Base-by-base conservation (phyloP, 2,888 invertebrate genomes). In the Caradrina kadenii region DNA sequence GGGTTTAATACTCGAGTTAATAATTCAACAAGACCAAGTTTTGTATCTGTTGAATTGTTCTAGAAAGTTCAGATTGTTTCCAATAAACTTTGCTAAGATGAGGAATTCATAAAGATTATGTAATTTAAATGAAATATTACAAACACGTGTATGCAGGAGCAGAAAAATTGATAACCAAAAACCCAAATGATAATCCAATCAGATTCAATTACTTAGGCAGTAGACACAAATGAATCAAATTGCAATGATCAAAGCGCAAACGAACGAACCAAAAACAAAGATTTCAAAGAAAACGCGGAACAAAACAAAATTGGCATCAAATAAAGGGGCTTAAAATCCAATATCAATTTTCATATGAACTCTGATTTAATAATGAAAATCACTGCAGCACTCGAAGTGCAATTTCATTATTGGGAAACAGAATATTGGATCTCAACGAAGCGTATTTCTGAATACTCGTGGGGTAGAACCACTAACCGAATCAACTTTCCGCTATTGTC, bases 281-380 rank as follows among this genome's bases (percentile, higher is more conserved):
- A 65, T 67, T 59, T 64, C 19, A 69, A 70, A 71, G 53, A 55
- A 70, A 60, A 22, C 35, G 50, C 35, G 0, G 19, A 72, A 67
- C 66, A 72, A 61, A 80, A 62, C 60, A 35, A 71, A 73, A 84
- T 74, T 75, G 59, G 72, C 56, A 63, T 71, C 64, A 72, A 73
- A 81, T 65, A 76, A 74, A 77, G 69, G 63, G 78, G 78, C 79
- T 81, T 82, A 74, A 84, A 83, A 85, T 84, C 84, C 85, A 85
- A 84, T 87, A 84, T 82, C 78, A 83, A 83, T 88, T 85, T 85
- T 84, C 83, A 84, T 82, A 76, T 89, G 90, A 91, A 90, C 90
- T 86, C 88, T 89, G 91, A 93, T 93, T 92, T 90, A 93, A 93
- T 94, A 93, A 93, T 90, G 89, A 89, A 91, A 93, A 94, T 93